Conservation (phyloP, 2,888 invertebrate species). For the Masnerella sp. region DNA sequence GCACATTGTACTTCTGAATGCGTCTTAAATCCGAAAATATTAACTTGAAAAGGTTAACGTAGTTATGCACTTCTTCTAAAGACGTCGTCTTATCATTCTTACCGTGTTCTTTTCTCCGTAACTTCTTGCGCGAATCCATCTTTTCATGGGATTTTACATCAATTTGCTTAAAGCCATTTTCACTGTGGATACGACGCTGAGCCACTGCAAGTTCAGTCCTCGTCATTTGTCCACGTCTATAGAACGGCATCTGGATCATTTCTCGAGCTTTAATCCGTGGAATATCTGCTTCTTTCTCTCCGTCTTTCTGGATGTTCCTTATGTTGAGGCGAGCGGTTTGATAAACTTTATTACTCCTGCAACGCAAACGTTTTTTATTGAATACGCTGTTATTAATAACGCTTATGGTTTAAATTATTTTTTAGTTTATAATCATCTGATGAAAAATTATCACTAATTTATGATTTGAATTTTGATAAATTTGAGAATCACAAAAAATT, state of each 20-base stretch:
- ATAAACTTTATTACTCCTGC: not conserved
- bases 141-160: constrained; percentile 17
- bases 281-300: not conserved
- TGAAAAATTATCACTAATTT: no score
- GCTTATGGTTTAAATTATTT: no score
- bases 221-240: constrained; percentile 64
- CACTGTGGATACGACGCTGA: constrained; percentile 3
- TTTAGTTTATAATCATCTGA: no score
- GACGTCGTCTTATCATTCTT: constrained; percentile 15
- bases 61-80: constrained; percentile 1
- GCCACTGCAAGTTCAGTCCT: constrained; percentile 55
- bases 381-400: no score
- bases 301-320: not conserved
- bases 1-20: not conserved
- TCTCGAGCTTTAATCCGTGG: constrained; percentile 59
- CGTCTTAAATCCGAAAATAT: constrained; percentile 4
- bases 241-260: constrained; percentile 64
- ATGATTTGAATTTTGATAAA: no score
- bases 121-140: constrained; percentile 6
- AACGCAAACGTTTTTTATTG: not conserved
- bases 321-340: not conserved
- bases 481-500: no score
- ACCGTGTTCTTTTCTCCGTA: constrained; percentile 1
- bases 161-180: constrained; percentile 19
- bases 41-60: constrained; percentile 1